phyloP scores from a whole-genome alignment of 2,888 invertebrate genomes.

The Tipula confusa region DNA sequence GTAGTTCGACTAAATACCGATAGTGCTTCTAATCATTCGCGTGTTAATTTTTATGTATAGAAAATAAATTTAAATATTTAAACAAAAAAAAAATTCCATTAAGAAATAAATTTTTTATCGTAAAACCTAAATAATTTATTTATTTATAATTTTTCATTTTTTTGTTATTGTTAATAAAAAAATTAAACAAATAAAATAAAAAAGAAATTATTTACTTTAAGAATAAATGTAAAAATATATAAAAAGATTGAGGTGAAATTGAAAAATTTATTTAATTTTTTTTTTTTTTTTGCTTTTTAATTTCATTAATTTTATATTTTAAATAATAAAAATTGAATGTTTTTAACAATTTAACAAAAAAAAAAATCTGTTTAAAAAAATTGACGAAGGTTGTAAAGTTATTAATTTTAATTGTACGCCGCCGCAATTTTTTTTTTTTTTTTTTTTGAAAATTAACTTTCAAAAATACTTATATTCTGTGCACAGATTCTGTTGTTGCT shows the following conservation, averaged over 20 bases:
- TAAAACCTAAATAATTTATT: not conserved
- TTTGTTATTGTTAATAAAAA: conserved; percentile 25
- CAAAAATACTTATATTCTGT: not conserved
- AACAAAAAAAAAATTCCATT: conserved; percentile 13
- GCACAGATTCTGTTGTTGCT: not conserved
- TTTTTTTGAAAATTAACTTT: conserved; percentile 14
- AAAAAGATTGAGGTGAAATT: conserved; percentile 21
- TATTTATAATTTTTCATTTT: too few relatives aligned
- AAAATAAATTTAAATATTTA: conserved; percentile 9
- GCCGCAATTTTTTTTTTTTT: not conserved
- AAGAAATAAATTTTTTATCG: conserved; percentile 3
- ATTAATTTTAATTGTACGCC: conserved; percentile 25
- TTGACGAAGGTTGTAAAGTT: conserved; percentile 15
- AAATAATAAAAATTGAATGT: conserved; percentile 12
- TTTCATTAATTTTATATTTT: conserved; percentile 20
- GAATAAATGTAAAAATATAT: not conserved
- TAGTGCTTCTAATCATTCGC: not conserved
- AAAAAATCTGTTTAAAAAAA: not conserved
- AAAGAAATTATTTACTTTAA: conserved; percentile 25
- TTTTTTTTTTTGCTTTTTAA: not conserved
- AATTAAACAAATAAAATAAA: not conserved
- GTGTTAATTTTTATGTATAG: not conserved
- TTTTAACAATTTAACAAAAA: not conserved
- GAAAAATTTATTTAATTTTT: not conserved
- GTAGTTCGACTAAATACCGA: not conserved